Conservation (phyloP, 1,140 invertebrate species). For the Hylyphantes graminicola region DNA sequence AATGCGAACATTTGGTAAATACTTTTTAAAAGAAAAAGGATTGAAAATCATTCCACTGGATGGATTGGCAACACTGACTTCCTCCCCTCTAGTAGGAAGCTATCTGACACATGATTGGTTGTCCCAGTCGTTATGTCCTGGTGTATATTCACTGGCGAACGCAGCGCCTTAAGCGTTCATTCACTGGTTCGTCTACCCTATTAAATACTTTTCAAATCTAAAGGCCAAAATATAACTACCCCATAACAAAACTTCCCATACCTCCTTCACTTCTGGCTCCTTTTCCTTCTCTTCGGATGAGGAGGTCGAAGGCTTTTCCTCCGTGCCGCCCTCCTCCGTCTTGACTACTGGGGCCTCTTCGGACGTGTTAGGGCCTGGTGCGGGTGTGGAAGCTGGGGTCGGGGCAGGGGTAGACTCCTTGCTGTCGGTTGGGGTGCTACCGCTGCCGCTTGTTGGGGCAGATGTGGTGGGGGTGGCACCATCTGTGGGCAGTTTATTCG, state of each 20-base stretch:
- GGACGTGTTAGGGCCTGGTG: slow-evolving; percentile 64
- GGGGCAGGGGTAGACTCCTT: slow-evolving; percentile 79
- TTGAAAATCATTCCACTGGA: no score
- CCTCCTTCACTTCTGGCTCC: slow-evolving; percentile 44
- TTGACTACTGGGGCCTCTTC: slow-evolving; percentile 51
- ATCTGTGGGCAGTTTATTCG: slow-evolving; percentile 76
- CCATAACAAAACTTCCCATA: slow-evolving; percentile 2
- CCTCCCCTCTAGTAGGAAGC: no score
- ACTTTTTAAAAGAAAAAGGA: no score
- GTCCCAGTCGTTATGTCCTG: no score
- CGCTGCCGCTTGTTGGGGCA: slow-evolving; percentile 71
- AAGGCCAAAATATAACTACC: background rate
- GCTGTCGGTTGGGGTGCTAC: slow-evolving; percentile 63
- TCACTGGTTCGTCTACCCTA: no score
- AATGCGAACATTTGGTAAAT: no score
- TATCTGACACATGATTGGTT: no score
- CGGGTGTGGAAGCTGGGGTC: slow-evolving; percentile 72
- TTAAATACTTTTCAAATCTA: no score
- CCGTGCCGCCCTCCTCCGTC: slow-evolving; percentile 31
- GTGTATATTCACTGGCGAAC: no score
- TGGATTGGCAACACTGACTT: no score
- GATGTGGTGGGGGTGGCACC: slow-evolving; percentile 70
- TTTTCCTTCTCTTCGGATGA: slow-evolving; percentile 61
- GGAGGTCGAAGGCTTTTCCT: slow-evolving; percentile 63
- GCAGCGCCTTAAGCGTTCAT: no score